Evolutionary conservation across 2,113 vertebrate genomes (phyloP).

Genomic region (Thomomys bottae): DNA sequence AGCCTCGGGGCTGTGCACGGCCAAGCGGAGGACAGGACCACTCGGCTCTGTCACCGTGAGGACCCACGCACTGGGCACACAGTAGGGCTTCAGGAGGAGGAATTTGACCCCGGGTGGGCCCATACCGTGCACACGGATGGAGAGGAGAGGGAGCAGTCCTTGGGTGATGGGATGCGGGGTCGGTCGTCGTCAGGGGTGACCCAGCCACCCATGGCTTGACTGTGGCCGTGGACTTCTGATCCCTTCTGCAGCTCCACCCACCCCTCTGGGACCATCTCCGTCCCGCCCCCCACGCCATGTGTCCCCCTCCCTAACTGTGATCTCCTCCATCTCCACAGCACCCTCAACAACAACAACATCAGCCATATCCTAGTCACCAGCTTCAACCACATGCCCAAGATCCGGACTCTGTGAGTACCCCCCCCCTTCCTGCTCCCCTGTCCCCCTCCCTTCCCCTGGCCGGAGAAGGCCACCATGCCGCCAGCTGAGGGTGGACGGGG

Average conservation of each 20-base stretch:
- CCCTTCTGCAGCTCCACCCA: too few species aligned
- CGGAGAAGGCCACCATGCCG: too few species aligned
- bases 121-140: too few species aligned
- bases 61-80: neutral
- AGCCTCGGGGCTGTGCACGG: too few species aligned
- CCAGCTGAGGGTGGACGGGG: too few species aligned
- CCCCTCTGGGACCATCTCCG: too few species aligned
- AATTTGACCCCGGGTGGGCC: neutral
- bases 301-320: neutral
- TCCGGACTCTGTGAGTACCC: conserved; percentile 97
- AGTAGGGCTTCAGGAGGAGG: neutral
- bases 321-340: conserved; percentile 85
- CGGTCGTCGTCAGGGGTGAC: neutral
- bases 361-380: conserved; percentile 98
- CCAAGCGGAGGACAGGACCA: too few species aligned
- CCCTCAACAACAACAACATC: conserved; percentile 99
- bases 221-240: neutral
- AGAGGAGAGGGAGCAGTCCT: too few species aligned
- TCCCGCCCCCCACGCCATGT: neutral
- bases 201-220: neutral
- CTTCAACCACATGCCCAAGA: conserved; percentile 99
- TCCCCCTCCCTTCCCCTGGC: too few species aligned
- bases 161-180: too few species aligned
- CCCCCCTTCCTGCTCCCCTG: too few species aligned
- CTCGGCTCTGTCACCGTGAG: neutral